Evolutionary conservation across 2,797 vertebrate genomes (phyloP), one percentile per base, ranked within the genome.

Genomic region (Sternotherus odoratus): DNA sequence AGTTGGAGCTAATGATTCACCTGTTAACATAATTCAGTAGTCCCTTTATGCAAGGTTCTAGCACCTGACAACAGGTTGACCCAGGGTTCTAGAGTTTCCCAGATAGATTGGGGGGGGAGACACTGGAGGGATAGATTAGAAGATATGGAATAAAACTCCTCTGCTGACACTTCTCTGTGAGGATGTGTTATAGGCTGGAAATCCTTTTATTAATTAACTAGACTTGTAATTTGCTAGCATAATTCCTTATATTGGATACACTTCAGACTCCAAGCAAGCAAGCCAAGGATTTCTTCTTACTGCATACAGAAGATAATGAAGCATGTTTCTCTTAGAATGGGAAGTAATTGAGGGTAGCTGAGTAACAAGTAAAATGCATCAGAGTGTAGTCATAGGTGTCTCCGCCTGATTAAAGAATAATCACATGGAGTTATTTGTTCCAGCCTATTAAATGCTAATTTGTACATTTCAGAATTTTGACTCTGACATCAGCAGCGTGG

Each of bases 401-500:
- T 57, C 56, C 88, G 13, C 63, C 19, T 46, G 72, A 75, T 72
- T 17, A 74, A 13, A 69, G 87, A 24, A 77, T 89, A 91, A 56
- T 33, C 1, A 6, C 4, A 1, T 57, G 63, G 63, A 43, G 2
- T 4, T 9, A 12, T 92, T 77, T 57, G 43, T 94, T 82, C 26
- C 77, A 57, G 54, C 66, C 54, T 84, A 8, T 94, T 95, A 81
- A 86, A 82, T 93, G 78, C 36, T 82, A 5, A 12, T 91, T 95
- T 77, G 24, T 85, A 19, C 6, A 3, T 96, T 96, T 80, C 96
- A 99, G 98, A 98, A 98, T 85, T 98, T 98, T 83, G 98, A 99
- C 96, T 98, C 98, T 0, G 98, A 99, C 97, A 98, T 99, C 91
- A 98, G 98, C 97, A 98, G 98, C 0, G 98, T 99, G 95, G 98